Conservation (phyloP, 2,797 vertebrate genomes). For the Gorsachius magnificus region DNA sequence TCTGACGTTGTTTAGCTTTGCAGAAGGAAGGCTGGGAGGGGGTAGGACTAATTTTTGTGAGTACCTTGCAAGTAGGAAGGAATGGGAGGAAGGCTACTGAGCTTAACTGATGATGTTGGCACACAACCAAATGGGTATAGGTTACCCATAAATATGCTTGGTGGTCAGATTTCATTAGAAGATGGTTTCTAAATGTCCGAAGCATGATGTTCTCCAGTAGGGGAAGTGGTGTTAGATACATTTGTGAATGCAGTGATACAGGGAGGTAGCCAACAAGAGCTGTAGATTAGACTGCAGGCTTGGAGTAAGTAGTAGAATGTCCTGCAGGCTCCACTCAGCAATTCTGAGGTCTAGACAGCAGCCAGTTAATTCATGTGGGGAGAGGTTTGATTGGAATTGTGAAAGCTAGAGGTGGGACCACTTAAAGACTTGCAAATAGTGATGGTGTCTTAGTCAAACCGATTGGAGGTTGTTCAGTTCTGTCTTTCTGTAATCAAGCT, state of each 20-base stretch:
- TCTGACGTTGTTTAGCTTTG: background rate
- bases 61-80: background rate
- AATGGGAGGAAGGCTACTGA: background rate
- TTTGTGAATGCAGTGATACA: background rate
- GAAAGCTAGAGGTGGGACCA: background rate
- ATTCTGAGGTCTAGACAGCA: background rate
- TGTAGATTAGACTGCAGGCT: background rate
- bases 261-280: background rate
- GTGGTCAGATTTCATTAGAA: background rate
- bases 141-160: background rate
- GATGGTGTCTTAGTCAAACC: background rate
- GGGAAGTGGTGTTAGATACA: background rate
- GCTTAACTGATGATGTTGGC: background rate
- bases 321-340: background rate
- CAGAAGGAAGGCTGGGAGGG: background rate
- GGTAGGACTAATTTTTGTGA: fast-evolving
- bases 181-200: background rate
- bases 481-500: background rate
- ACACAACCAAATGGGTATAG: background rate
- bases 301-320: background rate
- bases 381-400: background rate
- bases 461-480: background rate
- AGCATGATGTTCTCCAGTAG: background rate
- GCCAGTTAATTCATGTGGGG: background rate
- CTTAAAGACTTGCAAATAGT: background rate